Evolutionary conservation across 2,113 vertebrate species (phyloP).

Genomic region (Catagonus wagneri): DNA sequence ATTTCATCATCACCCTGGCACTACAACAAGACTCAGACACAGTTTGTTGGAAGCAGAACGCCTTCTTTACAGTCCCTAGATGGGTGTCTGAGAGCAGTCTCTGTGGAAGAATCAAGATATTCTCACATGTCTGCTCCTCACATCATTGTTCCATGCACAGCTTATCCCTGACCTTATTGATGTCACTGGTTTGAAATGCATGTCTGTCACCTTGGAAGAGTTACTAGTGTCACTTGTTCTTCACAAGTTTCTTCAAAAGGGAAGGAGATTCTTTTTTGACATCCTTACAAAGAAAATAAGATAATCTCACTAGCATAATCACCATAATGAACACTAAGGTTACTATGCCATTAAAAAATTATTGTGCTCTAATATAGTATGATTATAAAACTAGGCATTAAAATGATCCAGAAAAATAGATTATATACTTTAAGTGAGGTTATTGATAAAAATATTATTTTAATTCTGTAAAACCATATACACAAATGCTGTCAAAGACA

Average conservation of each 20-base stretch:
- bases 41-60: not conserved
- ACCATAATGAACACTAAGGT: not conserved
- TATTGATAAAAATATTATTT: not conserved
- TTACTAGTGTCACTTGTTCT: not conserved
- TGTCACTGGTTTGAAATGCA: conserved; percentile 54
- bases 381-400: not conserved
- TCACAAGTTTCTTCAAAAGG: conserved; percentile 64
- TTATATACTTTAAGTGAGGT: not conserved
- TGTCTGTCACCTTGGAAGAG: not conserved
- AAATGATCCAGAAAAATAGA: not conserved
- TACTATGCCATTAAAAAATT: not conserved
- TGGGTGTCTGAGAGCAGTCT: conserved; percentile 60
- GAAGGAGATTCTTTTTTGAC: not conserved
- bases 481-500: not conserved
- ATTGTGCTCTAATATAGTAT: not conserved
- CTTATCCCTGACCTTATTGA: conserved; percentile 68
- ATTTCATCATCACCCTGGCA: conserved; percentile 53
- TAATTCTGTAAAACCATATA: not conserved
- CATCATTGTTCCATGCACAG: not conserved
- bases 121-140: not conserved
- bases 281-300: conserved; percentile 21
- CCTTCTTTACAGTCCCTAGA: conserved; percentile 45
- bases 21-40: not conserved
- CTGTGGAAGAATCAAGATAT: conserved; percentile 53
- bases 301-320: not conserved